phyloP scores from a whole-genome alignment of 2,113 vertebrate genomes.

The Dolichotis patagonum region DNA sequence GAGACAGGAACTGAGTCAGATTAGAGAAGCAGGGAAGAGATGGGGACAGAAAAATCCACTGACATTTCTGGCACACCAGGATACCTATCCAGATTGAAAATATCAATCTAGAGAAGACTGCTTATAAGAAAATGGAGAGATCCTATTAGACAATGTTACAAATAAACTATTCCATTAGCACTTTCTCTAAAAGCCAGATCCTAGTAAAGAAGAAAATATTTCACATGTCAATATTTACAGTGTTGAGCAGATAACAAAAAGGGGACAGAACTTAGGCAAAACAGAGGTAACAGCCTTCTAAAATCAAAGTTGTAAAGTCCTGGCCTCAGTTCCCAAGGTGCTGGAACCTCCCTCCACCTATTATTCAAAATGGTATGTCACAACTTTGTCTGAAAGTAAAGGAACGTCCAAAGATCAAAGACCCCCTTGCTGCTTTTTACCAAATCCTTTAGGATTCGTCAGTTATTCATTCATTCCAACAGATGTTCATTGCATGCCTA shows the following conservation, averaged over 20 bases:
- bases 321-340: not conserved
- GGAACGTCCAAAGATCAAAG: not conserved
- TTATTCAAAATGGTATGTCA: not conserved
- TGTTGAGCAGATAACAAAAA: conserved; percentile 38
- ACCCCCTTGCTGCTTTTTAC: not conserved
- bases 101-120: not conserved
- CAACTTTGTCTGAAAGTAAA: not conserved
- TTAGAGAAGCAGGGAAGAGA: not conserved
- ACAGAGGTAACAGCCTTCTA: conserved; percentile 15
- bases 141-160: not conserved
- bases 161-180: conserved; percentile 19
- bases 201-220: conserved; percentile 4
- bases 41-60: not conserved
- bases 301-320: conserved; percentile 22
- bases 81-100: not conserved
- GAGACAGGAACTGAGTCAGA: conserved; percentile 60
- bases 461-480: conserved; percentile 31
- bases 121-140: not conserved
- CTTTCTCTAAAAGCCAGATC: not conserved
- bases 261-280: not conserved
- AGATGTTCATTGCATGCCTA: not conserved
- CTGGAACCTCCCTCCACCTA: not conserved
- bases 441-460: not conserved
- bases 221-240: conserved; percentile 62
- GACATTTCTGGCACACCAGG: not conserved